A percentile compares a stretch with the other conserved stretches of the same genome.
Evolutionary conservation across 2,797 vertebrate species (phyloP).

Genomic region (Argentina silus): DNA sequence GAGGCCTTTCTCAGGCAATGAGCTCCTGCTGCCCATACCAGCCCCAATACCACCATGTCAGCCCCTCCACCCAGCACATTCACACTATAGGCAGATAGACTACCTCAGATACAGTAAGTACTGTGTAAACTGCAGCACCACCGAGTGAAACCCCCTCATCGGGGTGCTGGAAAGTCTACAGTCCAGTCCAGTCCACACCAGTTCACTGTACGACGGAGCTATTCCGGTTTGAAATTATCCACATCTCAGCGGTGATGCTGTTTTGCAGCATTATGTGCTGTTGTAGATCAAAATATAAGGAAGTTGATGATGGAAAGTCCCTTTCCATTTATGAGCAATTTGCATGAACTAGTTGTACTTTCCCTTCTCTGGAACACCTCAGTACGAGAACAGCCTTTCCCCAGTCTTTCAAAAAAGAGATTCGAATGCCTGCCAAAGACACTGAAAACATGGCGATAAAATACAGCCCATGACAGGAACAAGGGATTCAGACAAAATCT

Average conservation of each 20-base stretch:
- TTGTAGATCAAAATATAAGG: slow-evolving; percentile 48
- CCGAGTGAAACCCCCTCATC: background rate
- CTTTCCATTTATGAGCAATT: slow-evolving; percentile 52
- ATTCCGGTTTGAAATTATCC: slow-evolving; percentile 38
- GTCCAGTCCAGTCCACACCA: slow-evolving; percentile 29
- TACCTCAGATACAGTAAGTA: slow-evolving; percentile 43
- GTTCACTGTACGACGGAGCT: background rate
- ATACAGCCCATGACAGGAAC: slow-evolving; percentile 16
- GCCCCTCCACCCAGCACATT: background rate
- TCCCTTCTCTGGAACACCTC: slow-evolving; percentile 32
- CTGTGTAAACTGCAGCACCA: slow-evolving; percentile 41
- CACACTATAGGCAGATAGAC: background rate
- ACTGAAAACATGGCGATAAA: slow-evolving; percentile 17
- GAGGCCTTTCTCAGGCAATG: slow-evolving; percentile 48
- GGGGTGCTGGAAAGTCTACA: slow-evolving; percentile 36
- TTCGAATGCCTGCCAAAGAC: slow-evolving; percentile 12
- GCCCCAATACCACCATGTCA: slow-evolving; percentile 25
- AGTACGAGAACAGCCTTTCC: slow-evolving; percentile 15
- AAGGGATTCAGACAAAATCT: slow-evolving; percentile 22
- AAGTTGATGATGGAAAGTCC: slow-evolving; percentile 62
- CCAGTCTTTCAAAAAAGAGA: slow-evolving; percentile 28
- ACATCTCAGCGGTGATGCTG: background rate
- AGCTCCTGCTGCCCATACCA: slow-evolving; percentile 51
- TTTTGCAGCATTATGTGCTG: slow-evolving; percentile 10
- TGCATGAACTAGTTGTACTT: slow-evolving; percentile 60